Percentiles rank a stretch among this genome's conserved stretches.
phyloP scores from a whole-genome alignment of 1,140 invertebrate genomes.

The Holcopasites calliopsidis region DNA sequence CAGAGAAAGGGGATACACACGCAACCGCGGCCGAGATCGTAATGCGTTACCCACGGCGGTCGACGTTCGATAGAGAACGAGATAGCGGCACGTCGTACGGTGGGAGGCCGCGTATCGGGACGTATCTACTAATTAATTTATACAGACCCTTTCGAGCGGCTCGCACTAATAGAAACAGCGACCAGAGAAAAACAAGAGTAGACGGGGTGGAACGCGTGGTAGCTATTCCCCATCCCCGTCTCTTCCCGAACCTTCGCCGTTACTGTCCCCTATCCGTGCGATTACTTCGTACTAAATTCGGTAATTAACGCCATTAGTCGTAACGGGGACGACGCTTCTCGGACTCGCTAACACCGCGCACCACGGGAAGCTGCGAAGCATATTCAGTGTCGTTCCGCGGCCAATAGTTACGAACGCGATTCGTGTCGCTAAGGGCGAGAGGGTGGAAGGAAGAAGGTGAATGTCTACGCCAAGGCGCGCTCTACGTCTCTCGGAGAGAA shows the following conservation, averaged over 20 bases:
- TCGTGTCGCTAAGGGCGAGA: not conserved
- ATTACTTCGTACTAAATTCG: too few relatives aligned
- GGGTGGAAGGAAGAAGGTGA: not conserved
- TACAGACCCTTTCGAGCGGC: slow-evolving; percentile 56
- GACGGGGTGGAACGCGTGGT: slow-evolving; percentile 5
- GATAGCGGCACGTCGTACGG: slow-evolving; percentile 64
- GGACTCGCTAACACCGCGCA: too few relatives aligned
- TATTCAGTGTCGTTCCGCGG: slow-evolving; percentile 70
- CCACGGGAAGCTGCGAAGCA: slow-evolving; percentile 68
- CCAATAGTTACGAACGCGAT: too few relatives aligned
- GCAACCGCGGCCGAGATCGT: slow-evolving; percentile 44
- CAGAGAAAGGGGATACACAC: slow-evolving; percentile 23
- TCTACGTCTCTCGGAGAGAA: slow-evolving; percentile 3
- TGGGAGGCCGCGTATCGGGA: slow-evolving; percentile 64
- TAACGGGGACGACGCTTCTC: too few relatives aligned
- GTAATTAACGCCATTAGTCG: too few relatives aligned
- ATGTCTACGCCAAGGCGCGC: not conserved
- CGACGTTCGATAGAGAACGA: slow-evolving; percentile 63
- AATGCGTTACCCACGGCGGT: slow-evolving; percentile 62
- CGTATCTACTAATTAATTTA: slow-evolving; percentile 70
- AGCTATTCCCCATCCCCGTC: too few relatives aligned
- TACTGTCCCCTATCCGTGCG: too few relatives aligned
- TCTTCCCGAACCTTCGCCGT: too few relatives aligned
- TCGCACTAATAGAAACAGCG: slow-evolving; percentile 61
- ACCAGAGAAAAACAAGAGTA: slow-evolving; percentile 8